phyloP scores from a whole-genome alignment of 2,113 vertebrate genomes.

The Saccopteryx leptura region DNA sequence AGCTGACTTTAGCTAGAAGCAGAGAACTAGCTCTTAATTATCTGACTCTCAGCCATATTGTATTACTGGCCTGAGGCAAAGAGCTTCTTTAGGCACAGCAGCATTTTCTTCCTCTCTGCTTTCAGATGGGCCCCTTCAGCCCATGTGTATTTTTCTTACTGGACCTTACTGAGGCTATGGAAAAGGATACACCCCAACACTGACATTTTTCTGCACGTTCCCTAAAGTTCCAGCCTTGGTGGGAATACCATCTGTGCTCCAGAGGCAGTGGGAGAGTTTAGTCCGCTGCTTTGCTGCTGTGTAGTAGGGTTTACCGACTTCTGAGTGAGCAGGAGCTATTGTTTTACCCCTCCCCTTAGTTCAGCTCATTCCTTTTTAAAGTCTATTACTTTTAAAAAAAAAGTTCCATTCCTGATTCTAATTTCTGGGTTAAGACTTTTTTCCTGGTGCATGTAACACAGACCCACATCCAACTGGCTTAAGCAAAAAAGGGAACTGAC shows the following conservation, averaged over 20 bases:
- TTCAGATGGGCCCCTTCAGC: neutral
- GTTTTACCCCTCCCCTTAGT: neutral
- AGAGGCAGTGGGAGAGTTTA: neutral
- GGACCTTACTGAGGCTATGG: neutral
- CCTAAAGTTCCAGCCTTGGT: neutral
- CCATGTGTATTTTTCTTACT: neutral
- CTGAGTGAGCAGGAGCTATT: neutral
- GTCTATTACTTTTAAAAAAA: neutral
- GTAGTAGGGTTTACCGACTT: neutral
- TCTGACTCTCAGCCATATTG: constrained; percentile 69
- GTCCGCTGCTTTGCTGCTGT: neutral
- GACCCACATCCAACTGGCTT: neutral
- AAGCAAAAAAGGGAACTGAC: neutral
- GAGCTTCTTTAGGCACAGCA: constrained; percentile 2
- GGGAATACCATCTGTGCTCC: neutral
- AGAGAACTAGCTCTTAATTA: constrained; percentile 77
- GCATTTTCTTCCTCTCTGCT: constrained; percentile 27
- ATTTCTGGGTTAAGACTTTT: constrained; percentile 23
- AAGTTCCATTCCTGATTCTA: constrained; percentile 36
- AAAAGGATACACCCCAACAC: neutral
- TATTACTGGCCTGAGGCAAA: constrained; percentile 72
- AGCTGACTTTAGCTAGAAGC: constrained; percentile 74
- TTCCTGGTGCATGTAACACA: neutral
- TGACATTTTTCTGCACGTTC: neutral
- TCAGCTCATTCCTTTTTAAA: neutral